Percentiles rank a stretch among this genome's conserved stretches.
phyloP scores from a whole-genome alignment of 2,113 vertebrate species.

The Platysteira castanea region DNA sequence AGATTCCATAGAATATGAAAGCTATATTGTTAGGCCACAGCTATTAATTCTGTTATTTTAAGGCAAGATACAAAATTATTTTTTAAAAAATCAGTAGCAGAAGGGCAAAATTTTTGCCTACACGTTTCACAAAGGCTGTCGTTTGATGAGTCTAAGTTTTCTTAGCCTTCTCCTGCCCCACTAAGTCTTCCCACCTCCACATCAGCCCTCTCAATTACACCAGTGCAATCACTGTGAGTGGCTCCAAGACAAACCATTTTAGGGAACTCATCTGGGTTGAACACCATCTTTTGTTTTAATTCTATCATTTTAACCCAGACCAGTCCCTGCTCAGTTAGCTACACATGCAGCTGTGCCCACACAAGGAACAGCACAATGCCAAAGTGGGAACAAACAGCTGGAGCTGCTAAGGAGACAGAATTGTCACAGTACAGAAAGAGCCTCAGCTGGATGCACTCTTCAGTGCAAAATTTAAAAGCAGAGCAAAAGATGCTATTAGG shows the following conservation, averaged over 20 bases:
- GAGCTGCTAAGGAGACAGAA: background rate
- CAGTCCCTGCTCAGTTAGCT: background rate
- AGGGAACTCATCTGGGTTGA: background rate
- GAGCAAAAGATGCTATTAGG: background rate
- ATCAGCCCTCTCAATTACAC: background rate
- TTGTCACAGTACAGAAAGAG: background rate
- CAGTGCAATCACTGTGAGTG: background rate
- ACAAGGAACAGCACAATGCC: background rate
- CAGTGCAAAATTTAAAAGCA: background rate
- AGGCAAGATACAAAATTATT: background rate
- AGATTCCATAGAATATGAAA: background rate
- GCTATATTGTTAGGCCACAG: background rate
- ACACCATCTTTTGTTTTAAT: background rate
- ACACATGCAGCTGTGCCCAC: background rate
- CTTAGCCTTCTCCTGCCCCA: background rate
- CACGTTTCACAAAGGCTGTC: rapidly evolving
- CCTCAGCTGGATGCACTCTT: background rate
- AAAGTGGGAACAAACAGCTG: background rate
- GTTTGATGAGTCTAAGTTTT: background rate
- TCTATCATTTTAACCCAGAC: conserved; percentile 1
- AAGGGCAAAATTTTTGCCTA: background rate
- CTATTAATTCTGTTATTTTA: background rate
- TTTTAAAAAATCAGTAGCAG: background rate
- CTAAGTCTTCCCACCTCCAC: background rate
- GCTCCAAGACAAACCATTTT: background rate